Conservation (phyloP, 2,113 vertebrate species). For the Vidua macroura region DNA sequence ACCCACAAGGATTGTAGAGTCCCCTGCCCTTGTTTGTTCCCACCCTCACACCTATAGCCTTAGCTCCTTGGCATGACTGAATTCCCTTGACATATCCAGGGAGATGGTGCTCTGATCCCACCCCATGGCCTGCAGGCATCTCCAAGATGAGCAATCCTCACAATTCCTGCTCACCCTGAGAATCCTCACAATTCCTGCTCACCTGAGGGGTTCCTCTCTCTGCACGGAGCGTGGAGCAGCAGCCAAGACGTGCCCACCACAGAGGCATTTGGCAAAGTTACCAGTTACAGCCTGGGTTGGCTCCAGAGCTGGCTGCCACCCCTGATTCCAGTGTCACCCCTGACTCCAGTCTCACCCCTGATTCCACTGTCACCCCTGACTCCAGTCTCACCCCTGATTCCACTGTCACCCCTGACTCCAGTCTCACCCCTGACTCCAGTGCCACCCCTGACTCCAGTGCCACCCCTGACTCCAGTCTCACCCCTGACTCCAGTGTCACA, state of each 20-base stretch:
- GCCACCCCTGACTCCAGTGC: too few relatives aligned
- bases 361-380: too few relatives aligned
- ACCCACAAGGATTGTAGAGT: fast-evolving
- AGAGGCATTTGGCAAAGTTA: fast-evolving
- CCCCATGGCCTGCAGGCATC: neutral
- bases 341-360: too few relatives aligned
- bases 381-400: too few relatives aligned
- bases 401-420: too few relatives aligned
- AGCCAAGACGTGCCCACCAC: fast-evolving
- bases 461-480: too few relatives aligned
- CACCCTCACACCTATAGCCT: neutral
- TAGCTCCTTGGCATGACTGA: neutral
- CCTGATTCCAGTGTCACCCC: neutral
- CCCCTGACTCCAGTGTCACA: neutral
- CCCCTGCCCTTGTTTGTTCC: neutral
- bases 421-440: neutral
- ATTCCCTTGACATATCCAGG: neutral
- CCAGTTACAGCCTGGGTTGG: neutral
- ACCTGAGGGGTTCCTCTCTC: neutral
- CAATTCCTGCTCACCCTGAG: neutral
- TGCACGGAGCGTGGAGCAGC: neutral
- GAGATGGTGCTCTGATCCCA: fast-evolving
- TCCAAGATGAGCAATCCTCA: neutral
- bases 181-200: neutral
- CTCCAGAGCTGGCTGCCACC: fast-evolving